These are phyloP conservation scores for Huso huso DNA, from an alignment of 2,797 vertebrate genomes.

Conservation along the genomic window DNA sequence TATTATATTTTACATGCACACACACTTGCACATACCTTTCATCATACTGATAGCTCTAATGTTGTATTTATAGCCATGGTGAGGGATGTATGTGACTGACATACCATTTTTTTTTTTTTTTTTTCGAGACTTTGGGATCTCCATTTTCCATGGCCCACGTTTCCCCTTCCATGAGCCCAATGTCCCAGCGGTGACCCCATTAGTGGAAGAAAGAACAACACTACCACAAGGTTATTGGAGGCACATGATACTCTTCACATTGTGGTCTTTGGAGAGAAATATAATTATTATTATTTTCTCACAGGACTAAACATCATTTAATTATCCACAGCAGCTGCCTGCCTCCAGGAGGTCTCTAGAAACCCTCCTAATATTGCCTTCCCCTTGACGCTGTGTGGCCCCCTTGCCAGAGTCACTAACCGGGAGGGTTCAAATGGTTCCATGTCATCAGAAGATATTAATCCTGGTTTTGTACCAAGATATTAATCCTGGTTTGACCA, in stretches of 20 bases:
- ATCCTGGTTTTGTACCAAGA: too few species aligned
- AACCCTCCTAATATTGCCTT: background rate
- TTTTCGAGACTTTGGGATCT: too few species aligned
- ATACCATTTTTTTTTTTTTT: too few species aligned
- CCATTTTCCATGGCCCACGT: too few species aligned
- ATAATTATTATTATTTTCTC: constrained; percentile 15
- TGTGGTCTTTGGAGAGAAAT: constrained; percentile 11
- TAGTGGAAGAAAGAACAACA: constrained; percentile 15
- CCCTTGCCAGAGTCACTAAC: background rate
- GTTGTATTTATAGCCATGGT: too few species aligned
- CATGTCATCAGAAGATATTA: too few species aligned
- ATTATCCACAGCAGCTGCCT: constrained; percentile 14
- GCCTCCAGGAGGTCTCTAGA: background rate
- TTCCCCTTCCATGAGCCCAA: background rate
- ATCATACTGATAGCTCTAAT: too few species aligned
- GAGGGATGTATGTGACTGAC: too few species aligned
- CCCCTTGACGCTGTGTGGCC: background rate
- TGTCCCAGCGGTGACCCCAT: constrained; percentile 10
- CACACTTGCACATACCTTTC: too few species aligned
- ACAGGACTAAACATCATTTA: constrained; percentile 13
- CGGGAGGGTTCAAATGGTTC: too few species aligned
- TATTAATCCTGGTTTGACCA: too few species aligned
- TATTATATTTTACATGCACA: too few species aligned
- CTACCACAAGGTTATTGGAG: background rate
- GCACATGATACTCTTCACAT: constrained; percentile 6